Evolutionary conservation across 2,797 vertebrate species (phyloP), one percentile per base, ranked within the genome.

Genomic region (Phyllotis vaccarum): DNA sequence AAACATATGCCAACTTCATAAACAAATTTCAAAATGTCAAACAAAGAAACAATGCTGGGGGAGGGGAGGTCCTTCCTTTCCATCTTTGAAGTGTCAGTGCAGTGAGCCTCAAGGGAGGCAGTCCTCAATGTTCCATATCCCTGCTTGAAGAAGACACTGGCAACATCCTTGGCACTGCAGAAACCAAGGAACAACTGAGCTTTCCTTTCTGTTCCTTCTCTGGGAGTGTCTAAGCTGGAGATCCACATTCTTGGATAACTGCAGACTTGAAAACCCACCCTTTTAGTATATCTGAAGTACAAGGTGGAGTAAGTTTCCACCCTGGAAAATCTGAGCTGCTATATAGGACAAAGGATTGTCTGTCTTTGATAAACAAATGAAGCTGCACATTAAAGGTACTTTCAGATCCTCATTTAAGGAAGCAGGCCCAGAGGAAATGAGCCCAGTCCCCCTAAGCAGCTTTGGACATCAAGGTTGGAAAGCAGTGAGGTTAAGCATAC

Each of bases 311-410:
- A 91, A 86, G 37, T 60, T 40, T 78, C 91, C 76, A 31, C 97
- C 95, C 72, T 89, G 89, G 83, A 62, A 66, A 96, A 95, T 93
- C 80, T 49, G 4, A 22, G 78, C 96, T 97, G 93, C 93, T 86
- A 97, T 76, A 82, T 70, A 66, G 85, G 72, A 98, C 97, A 98
- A 98, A 98, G 97, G 94, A 95, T 93, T 93, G 90, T 83, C 95
- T 74, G 95, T 93, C 97, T 97, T 98, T 96, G 97, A 98, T 96
- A 98, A 98, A 97, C 92, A 97, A 96, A 98, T 70, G 81, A 97
- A 97, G 90, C 62, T 64, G 37, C 96, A 97, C 92, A 95, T 96
- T 94, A 97, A 97, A 88, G 80, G 64, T n/a, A n/a, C 74, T 60
- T 93, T 97, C 97, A 96, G 93, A 88, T 91, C 96, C 79, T 91